Evolutionary conservation across 2,797 vertebrate species (phyloP).

Genomic region (Helicolenus hilgendorfi): DNA sequence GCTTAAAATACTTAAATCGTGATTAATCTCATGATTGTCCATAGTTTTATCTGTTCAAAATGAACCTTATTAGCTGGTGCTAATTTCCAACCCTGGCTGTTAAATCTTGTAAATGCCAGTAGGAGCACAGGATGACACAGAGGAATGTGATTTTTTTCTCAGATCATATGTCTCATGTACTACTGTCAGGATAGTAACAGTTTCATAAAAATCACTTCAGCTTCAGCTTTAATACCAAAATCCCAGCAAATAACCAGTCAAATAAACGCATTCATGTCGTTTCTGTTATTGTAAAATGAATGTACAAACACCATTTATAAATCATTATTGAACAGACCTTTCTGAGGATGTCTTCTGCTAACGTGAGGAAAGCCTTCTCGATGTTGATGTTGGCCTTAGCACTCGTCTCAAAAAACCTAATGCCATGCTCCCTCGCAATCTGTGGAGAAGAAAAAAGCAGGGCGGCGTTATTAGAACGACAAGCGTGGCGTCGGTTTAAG

Average conservation of each 20-base stretch:
- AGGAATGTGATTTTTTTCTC: too few relatives aligned
- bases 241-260: background rate
- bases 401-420: slow-evolving; percentile 99
- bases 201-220: too few relatives aligned
- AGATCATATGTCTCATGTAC: too few relatives aligned
- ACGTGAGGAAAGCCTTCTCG: slow-evolving; percentile 99
- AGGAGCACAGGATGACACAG: too few relatives aligned
- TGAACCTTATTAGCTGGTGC: too few relatives aligned
- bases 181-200: too few relatives aligned
- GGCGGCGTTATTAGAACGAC: slow-evolving; percentile 17
- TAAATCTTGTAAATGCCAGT: too few relatives aligned
- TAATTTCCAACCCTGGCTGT: too few relatives aligned
- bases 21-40: too few relatives aligned
- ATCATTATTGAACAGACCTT: slow-evolving; percentile 91
- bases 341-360: slow-evolving; percentile 99
- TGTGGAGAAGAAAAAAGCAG: slow-evolving; percentile 73
- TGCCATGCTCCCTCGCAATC: slow-evolving; percentile 98
- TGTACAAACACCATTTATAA: background rate
- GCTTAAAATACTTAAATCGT: too few relatives aligned
- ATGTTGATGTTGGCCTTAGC: slow-evolving; percentile 99
- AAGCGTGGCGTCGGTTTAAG: background rate
- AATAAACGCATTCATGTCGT: background rate
- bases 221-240: background rate
- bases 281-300: background rate
- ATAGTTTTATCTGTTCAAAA: too few relatives aligned